These are phyloP conservation scores for Penaeus chinensis DNA, from an alignment of 1,140 invertebrate genomes.

Conservation along the genomic window DNA sequence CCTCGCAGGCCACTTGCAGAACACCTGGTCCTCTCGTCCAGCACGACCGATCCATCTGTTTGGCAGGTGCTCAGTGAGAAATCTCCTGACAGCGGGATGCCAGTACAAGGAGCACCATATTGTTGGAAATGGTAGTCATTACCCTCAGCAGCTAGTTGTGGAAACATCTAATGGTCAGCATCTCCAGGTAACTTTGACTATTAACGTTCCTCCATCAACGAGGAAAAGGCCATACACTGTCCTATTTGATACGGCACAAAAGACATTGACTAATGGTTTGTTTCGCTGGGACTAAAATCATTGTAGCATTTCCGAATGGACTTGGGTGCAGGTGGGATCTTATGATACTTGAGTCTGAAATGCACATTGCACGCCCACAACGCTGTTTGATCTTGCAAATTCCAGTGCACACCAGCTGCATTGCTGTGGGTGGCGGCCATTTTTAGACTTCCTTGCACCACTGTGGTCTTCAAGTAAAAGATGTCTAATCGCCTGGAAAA, in stretches of 20 bases:
- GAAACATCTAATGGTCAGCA: not conserved
- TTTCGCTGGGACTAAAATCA: not conserved
- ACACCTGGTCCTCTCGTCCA: conserved; percentile 10
- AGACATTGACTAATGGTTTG: not conserved
- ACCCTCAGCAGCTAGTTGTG: not conserved
- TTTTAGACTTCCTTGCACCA: not conserved
- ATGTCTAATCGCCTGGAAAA: not conserved
- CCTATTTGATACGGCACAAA: conserved; percentile 22
- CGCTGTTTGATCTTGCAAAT: no score
- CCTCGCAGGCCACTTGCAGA: not conserved
- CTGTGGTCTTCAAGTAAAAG: not conserved
- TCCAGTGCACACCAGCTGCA: not conserved
- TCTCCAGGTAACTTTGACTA: not conserved
- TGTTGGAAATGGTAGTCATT: conserved; percentile 11
- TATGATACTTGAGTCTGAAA: no score
- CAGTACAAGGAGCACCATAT: not conserved
- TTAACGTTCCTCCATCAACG: conserved; percentile 10
- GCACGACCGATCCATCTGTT: conserved; percentile 9
- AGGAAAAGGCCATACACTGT: not conserved
- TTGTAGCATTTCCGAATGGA: no score
- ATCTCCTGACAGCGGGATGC: not conserved
- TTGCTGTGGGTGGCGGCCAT: not conserved
- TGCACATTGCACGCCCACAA: no score
- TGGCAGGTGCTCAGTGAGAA: not conserved
- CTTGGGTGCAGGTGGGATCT: no score